Conservation (phyloP, 2,888 invertebrate genomes). For the Ceriagrion tenellum region DNA sequence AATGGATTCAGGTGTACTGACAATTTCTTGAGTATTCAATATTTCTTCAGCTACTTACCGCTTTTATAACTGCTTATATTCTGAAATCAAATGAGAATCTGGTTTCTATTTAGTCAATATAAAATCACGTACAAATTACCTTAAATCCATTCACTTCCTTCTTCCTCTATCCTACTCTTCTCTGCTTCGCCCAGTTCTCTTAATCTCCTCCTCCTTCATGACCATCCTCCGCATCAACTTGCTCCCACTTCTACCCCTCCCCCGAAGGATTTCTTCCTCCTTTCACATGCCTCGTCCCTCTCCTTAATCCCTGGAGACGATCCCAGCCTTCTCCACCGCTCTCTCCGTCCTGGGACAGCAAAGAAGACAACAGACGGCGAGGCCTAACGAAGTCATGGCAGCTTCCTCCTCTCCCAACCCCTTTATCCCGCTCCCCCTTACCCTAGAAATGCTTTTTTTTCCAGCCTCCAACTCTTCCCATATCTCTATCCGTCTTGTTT, state of each 20-base stretch:
- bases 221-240: background rate
- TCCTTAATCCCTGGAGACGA: constrained; percentile 42
- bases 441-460: background rate
- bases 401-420: background rate
- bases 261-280: background rate
- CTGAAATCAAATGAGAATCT: no score
- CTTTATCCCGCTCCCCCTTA: background rate
- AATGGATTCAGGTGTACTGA: no score
- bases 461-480: background rate
- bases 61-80: no score
- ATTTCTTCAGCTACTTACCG: no score
- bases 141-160: background rate
- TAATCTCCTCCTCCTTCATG: background rate
- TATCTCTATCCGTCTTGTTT: background rate
- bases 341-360: background rate
- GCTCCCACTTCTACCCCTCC: background rate
- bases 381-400: constrained; percentile 52
- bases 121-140: no score
- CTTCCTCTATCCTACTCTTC: background rate
- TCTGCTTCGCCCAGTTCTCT: background rate
- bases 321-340: background rate
- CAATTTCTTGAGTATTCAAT: no score
- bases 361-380: constrained; percentile 49
- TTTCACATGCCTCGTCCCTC: background rate
- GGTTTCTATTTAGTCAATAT: no score